phyloP scores from a whole-genome alignment of 2,888 invertebrate species.

The Lysandra bellargus region DNA sequence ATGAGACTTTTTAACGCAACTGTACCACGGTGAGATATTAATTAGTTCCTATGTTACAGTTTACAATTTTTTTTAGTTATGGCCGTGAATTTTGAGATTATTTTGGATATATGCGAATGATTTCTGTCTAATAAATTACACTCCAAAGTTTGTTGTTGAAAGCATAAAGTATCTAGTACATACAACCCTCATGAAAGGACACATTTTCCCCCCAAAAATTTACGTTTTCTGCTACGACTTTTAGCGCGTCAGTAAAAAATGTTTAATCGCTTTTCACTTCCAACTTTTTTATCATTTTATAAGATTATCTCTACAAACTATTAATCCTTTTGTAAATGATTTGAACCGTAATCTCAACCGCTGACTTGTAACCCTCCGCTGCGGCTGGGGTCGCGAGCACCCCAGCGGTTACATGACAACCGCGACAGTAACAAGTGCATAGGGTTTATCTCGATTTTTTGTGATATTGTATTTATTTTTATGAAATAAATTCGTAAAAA shows the following conservation, averaged over 20 bases:
- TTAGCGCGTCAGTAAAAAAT: background rate
- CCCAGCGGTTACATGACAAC: slow-evolving; percentile 9
- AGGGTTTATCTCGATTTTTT: background rate
- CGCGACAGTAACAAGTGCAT: slow-evolving; percentile 13
- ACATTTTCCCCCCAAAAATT: background rate
- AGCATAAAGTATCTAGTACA: too few species aligned
- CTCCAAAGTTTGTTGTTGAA: background rate
- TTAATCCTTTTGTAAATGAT: slow-evolving; percentile 8
- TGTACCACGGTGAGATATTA: slow-evolving; percentile 38
- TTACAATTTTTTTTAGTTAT: background rate
- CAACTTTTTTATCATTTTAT: background rate
- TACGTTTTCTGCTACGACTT: background rate
- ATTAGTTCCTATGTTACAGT: slow-evolving; percentile 5
- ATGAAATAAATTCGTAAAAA: too few species aligned
- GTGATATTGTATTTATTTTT: too few species aligned
- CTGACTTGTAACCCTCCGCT: slow-evolving; percentile 37
- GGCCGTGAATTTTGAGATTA: background rate
- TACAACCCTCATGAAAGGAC: too few species aligned
- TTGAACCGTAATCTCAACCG: slow-evolving; percentile 21
- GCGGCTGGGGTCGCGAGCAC: slow-evolving; percentile 9
- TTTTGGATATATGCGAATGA: too few species aligned
- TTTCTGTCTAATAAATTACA: background rate
- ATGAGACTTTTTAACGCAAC: slow-evolving; percentile 61
- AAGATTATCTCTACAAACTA: background rate
- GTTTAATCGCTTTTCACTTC: background rate